Conservation (phyloP, 1,140 invertebrate species). For the Trichonephila inaurata region DNA sequence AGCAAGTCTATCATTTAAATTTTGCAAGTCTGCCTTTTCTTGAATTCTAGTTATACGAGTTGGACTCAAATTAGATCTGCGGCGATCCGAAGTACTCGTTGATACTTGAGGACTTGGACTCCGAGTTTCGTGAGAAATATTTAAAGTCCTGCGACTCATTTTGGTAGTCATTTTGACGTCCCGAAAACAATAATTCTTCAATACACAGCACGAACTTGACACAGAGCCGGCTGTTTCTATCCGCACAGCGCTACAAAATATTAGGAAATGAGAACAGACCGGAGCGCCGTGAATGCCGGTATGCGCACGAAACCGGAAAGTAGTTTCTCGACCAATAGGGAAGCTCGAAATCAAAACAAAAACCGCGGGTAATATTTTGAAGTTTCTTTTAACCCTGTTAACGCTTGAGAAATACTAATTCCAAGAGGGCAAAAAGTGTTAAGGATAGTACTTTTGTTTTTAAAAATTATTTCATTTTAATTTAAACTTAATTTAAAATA, state of each 20-base stretch:
- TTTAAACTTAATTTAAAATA: not conserved
- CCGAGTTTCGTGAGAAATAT: slow-evolving; percentile 52
- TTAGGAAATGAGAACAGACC: not conserved
- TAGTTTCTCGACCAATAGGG: slow-evolving; percentile 26
- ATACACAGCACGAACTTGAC: not conserved
- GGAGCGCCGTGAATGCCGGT: slow-evolving; percentile 1
- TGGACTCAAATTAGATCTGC: slow-evolving; percentile 89
- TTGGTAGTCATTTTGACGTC: slow-evolving; percentile 44
- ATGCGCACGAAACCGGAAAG: slow-evolving; percentile 56
- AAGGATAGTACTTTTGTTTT: not conserved
- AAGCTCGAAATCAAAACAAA: not conserved
- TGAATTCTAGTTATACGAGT: slow-evolving; percentile 93
- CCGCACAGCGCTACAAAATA: not conserved
- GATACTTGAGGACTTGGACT: slow-evolving; percentile 57
- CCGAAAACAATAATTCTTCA: not conserved
- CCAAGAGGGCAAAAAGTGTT: not conserved
- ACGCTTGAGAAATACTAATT: not conserved
- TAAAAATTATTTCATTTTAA: not conserved
- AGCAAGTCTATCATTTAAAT: slow-evolving; percentile 96
- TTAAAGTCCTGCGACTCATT: slow-evolving; percentile 43
- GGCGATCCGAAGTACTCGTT: slow-evolving; percentile 70
- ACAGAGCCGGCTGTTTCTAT: not conserved
- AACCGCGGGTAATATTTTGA: not conserved
- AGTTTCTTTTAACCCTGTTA: not conserved
- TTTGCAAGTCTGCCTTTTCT: slow-evolving; percentile 95